phyloP scores from a whole-genome alignment of 2,797 vertebrate species.

The Anguilla pacifica region DNA sequence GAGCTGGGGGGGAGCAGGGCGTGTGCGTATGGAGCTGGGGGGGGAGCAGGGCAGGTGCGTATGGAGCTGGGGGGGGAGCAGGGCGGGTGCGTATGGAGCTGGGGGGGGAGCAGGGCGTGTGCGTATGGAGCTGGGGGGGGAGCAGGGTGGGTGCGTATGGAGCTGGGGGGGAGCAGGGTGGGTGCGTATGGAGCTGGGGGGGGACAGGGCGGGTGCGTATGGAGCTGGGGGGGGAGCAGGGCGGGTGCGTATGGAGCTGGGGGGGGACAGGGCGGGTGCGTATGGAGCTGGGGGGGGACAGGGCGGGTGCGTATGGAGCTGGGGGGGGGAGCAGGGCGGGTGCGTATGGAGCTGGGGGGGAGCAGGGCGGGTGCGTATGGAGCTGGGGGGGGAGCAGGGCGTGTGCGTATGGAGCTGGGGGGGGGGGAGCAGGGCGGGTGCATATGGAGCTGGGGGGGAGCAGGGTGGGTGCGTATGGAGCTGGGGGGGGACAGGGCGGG shows the following conservation, averaged over 20 bases:
- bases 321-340: too few relatives aligned
- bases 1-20: constrained; percentile 53
- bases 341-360: too few relatives aligned
- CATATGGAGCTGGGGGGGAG: too few relatives aligned
- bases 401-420: too few relatives aligned
- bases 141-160: constrained; percentile 54
- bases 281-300: constrained; percentile 51
- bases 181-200: constrained; percentile 45
- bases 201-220: constrained; percentile 58
- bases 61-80: constrained; percentile 50
- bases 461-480: too few relatives aligned
- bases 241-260: constrained; percentile 49
- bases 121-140: constrained; percentile 51
- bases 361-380: too few relatives aligned
- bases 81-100: constrained; percentile 53
- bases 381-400: too few relatives aligned
- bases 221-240: constrained; percentile 51
- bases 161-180: constrained; percentile 55
- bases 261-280: constrained; percentile 57
- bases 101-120: constrained; percentile 56
- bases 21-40: constrained; percentile 49
- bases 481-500: too few relatives aligned
- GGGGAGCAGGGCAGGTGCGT: constrained; percentile 54
- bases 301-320: constrained; percentile 56
- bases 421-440: too few relatives aligned